Evolutionary conservation across 2,113 vertebrate genomes (phyloP).

Genomic region (Scalopus aquaticus): DNA sequence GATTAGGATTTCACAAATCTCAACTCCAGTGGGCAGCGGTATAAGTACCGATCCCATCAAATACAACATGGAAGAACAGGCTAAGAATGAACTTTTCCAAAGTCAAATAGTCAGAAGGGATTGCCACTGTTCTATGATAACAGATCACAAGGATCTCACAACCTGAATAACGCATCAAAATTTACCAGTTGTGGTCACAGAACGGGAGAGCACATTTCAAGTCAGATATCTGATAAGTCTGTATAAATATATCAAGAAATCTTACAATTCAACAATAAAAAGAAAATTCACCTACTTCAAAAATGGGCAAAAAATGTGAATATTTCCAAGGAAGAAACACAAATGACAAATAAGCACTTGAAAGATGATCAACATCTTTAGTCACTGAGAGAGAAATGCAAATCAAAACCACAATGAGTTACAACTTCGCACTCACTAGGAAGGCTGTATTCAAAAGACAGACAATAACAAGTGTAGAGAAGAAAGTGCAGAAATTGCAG

Average conservation of each 20-base stretch:
- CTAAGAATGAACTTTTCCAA: not conserved
- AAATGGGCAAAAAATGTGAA: not conserved
- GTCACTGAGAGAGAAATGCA: not conserved
- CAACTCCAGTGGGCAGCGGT: not conserved
- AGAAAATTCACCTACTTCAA: not conserved
- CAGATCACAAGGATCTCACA: not conserved
- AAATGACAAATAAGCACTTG: not conserved
- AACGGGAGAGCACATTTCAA: not conserved
- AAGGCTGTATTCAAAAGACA: not conserved
- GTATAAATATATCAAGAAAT: not conserved
- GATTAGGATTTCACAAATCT: not conserved
- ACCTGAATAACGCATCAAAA: not conserved
- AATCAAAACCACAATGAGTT: not conserved
- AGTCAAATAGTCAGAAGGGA: not conserved
- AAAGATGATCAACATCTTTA: not conserved
- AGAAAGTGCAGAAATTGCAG: not conserved
- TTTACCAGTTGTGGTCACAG: not conserved
- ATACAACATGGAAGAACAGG: not conserved
- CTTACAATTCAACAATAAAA: not conserved
- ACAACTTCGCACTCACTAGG: not conserved
- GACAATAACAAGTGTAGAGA: not conserved
- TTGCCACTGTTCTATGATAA: no score
- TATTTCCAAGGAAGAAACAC: not conserved
- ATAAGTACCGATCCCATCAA: not conserved
- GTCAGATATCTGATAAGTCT: not conserved